Percentiles rank a stretch among this genome's conserved stretches.
Evolutionary conservation across 2,113 vertebrate species (phyloP).

Genomic region (Rhinoderma darwinii): DNA sequence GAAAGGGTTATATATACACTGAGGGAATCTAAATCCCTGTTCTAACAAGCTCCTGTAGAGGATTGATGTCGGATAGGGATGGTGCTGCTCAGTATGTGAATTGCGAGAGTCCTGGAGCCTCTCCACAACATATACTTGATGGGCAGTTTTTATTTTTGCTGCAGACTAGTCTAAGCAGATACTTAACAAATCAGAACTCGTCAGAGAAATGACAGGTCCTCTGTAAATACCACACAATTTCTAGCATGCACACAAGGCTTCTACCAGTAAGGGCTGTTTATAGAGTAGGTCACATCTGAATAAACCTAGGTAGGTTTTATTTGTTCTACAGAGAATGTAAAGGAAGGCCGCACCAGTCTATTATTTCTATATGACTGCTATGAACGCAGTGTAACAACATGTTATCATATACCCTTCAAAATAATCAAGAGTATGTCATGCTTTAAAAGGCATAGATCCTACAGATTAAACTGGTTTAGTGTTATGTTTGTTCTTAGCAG

Average conservation of each 20-base stretch:
- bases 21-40: no score
- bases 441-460: slow-evolving; percentile 44
- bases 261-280: not conserved
- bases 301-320: slow-evolving; percentile 33
- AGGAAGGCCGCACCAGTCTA: not conserved
- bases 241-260: not conserved
- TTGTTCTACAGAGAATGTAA: not conserved
- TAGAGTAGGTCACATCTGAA: slow-evolving; percentile 11
- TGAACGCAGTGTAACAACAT: slow-evolving; percentile 22
- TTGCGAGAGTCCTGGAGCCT: not conserved
- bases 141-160: not conserved
- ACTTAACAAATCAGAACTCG: not conserved
- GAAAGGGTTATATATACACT: no score
- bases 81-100: not conserved
- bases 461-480: slow-evolving; percentile 40
- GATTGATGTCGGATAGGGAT: no score
- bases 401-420: not conserved
- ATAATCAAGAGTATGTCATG: slow-evolving; percentile 24
- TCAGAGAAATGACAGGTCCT: slow-evolving; percentile 15
- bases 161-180: not conserved
- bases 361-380: not conserved
- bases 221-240: not conserved
- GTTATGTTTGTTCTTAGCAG: slow-evolving; percentile 28
- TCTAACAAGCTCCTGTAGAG: no score
- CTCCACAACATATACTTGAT: not conserved